A percentile compares a stretch with the other conserved stretches of the same genome.
Evolutionary conservation across 2,113 vertebrate genomes (phyloP).

Genomic region (Pagrus major): DNA sequence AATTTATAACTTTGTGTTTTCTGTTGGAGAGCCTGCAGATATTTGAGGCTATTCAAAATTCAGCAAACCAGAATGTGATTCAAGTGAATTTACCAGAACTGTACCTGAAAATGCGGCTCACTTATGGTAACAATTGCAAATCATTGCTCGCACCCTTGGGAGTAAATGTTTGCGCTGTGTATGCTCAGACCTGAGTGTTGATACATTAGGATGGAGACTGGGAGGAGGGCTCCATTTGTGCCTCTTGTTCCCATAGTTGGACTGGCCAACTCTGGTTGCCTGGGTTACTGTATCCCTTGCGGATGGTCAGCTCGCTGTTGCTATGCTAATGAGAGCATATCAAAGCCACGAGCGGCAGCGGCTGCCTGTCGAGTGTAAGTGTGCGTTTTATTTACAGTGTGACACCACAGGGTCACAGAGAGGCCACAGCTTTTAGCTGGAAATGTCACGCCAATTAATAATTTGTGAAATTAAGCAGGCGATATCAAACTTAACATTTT

Average conservation of each 20-base stretch:
- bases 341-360: slow-evolving; percentile 53
- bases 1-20: slow-evolving; percentile 7
- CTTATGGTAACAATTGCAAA: not conserved
- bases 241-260: slow-evolving; percentile 59
- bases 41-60: not conserved
- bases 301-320: slow-evolving; percentile 75
- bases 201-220: slow-evolving; percentile 25
- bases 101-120: not conserved
- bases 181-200: slow-evolving; percentile 5
- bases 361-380: slow-evolving; percentile 12
- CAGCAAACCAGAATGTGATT: not conserved
- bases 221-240: slow-evolving; percentile 24
- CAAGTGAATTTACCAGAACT: not conserved
- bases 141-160: slow-evolving; percentile 14
- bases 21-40: not conserved
- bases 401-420: slow-evolving; percentile 43
- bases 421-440: slow-evolving; percentile 52
- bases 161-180: not conserved
- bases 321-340: slow-evolving; percentile 78
- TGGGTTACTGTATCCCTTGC: slow-evolving; percentile 73
- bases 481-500: slow-evolving; percentile 54
- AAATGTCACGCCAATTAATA: slow-evolving; percentile 74
- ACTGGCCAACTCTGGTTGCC: slow-evolving; percentile 71
- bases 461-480: slow-evolving; percentile 63
- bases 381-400: slow-evolving; percentile 42